Evolutionary conservation across 2,113 vertebrate species (phyloP).

Genomic region (Deroptyus accipitrinus): DNA sequence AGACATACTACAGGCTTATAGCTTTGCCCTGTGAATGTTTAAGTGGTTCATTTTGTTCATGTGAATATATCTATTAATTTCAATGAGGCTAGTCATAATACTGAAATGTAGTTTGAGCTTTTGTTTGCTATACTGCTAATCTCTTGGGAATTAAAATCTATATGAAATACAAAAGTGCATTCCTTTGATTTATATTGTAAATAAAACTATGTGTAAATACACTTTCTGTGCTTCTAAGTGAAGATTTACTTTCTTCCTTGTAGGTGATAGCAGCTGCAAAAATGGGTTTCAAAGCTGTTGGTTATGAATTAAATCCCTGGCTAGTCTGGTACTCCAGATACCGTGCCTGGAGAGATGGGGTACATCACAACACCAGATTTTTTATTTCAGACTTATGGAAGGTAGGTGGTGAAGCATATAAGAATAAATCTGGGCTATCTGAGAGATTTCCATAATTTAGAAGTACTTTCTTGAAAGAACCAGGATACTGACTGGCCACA

Average conservation of each 20-base stretch:
- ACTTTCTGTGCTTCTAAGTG: background rate
- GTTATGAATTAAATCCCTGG: constrained; percentile 97
- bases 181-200: background rate
- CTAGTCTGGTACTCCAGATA: constrained; percentile 94
- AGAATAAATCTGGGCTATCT: background rate
- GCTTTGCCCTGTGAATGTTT: background rate
- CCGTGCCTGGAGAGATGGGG: constrained; percentile 87
- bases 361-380: constrained; percentile 83
- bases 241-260: background rate
- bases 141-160: background rate
- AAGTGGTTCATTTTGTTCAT: background rate
- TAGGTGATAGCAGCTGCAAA: constrained; percentile 96
- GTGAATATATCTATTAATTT: background rate
- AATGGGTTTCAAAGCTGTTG: constrained; percentile 85
- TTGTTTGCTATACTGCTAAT: background rate
- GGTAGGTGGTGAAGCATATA: constrained; percentile 68
- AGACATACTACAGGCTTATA: background rate
- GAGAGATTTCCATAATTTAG: background rate
- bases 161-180: background rate
- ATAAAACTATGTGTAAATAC: background rate
- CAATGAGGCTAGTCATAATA: background rate
- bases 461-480: background rate
- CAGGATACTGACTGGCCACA: background rate
- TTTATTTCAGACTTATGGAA: constrained; percentile 94
- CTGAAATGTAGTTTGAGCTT: background rate